Evolutionary conservation across 2,888 invertebrate genomes (phyloP), one percentile per base, ranked within the genome.

Genomic region (Arge pagana): DNA sequence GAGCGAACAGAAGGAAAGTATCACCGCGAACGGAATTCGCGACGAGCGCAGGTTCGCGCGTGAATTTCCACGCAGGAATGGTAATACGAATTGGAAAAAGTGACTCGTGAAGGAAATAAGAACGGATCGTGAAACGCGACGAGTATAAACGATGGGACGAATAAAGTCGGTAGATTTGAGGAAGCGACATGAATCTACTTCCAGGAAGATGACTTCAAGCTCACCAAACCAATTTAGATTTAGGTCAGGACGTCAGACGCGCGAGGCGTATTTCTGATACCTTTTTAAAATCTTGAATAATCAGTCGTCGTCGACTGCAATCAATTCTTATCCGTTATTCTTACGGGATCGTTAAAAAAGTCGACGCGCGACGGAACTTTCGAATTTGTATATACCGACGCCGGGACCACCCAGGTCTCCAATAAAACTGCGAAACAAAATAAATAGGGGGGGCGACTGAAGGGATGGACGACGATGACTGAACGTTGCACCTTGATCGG

Each of bases 401-500:
- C 28, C n/a, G n/a, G 10, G 42, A 30, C 42, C 42, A 42, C 42
- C 42, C 42, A 42, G 42, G n/a, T n/a, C n/a, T n/a, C n/a, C n/a
- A n/a, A n/a, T n/a, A n/a, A n/a, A n/a, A n/a, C n/a, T n/a, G n/a
- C n/a, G n/a, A n/a, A n/a, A n/a, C n/a, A n/a, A n/a, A n/a, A n/a
- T n/a, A n/a, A n/a, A n/a, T n/a, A n/a, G n/a, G n/a, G n/a, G n/a
- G n/a, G n/a, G n/a, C n/a, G n/a, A n/a, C n/a, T n/a, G n/a, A n/a
- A n/a, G n/a, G n/a, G n/a, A n/a, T n/a, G n/a, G n/a, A n/a, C 2
- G 2, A 21, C 21, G 37, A n/a, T 18, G 36, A 13, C 18, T 2
- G 3, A 16, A 13, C 15, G 24, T 40, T 24, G 59, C 74, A 88
- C 89, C 85, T 70, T 83, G 79, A 52, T 85, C 77, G 3, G 85